These are phyloP conservation scores for Pteronura brasiliensis DNA, from an alignment of 2,113 vertebrate species.

Conservation along the genomic window DNA sequence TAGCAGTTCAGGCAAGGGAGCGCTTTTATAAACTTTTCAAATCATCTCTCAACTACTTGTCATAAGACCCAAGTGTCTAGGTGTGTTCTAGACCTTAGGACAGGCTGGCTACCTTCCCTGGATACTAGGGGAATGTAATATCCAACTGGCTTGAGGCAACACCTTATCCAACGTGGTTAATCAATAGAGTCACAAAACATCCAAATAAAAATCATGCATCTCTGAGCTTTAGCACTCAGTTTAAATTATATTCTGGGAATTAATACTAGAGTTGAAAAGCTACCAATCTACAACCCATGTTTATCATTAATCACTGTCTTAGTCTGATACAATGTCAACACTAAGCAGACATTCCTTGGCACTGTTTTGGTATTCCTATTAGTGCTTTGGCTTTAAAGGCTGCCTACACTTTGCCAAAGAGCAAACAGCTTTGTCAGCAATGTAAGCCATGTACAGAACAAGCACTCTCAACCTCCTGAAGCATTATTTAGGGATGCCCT, in stretches of 20 bases:
- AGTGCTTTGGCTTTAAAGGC: neutral
- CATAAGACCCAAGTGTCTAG: neutral
- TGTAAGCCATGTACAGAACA: neutral
- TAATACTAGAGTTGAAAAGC: neutral
- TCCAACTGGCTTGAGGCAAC: neutral
- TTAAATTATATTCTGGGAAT: conserved; percentile 4
- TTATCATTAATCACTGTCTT: neutral
- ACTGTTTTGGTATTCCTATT: neutral
- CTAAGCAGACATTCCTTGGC: neutral
- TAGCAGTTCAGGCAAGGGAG: neutral
- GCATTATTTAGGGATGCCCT: neutral
- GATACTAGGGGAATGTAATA: neutral
- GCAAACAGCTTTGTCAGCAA: neutral
- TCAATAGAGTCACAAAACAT: neutral
- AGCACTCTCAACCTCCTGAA: neutral
- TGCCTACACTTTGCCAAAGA: neutral
- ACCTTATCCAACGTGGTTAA: neutral
- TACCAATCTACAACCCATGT: neutral
- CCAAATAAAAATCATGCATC: neutral
- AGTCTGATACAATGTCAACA: neutral
- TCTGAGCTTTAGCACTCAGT: neutral
- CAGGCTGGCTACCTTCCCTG: neutral
- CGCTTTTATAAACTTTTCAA: neutral
- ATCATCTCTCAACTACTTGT: neutral
- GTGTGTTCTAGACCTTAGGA: neutral